Conservation (phyloP, 37 sponge, comb jelly and placozoan species). For the Hormiphora californensis region DNA sequence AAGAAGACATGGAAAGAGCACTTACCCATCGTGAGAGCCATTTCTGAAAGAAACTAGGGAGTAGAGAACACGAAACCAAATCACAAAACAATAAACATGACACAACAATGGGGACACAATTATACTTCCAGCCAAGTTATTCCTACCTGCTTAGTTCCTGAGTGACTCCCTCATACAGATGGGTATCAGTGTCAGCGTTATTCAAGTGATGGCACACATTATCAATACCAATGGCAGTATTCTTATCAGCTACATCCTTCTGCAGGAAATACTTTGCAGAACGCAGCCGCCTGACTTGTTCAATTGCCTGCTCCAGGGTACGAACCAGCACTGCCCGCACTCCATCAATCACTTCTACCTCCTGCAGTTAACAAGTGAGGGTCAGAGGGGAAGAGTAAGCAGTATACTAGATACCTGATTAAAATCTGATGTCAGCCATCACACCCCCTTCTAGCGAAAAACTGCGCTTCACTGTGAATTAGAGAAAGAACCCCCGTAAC, state of each 20-base stretch:
- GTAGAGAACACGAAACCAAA: no score
- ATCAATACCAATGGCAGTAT: constrained; percentile 71
- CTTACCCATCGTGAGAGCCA: no score
- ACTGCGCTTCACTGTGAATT: no score
- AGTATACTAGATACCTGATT: no score
- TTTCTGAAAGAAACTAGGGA: no score
- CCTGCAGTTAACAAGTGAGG: constrained; percentile 60
- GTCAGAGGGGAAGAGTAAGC: neutral
- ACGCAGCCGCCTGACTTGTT: constrained; percentile 82
- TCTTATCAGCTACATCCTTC: constrained; percentile 89
- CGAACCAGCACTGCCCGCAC: constrained; percentile 72
- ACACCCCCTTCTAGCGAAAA: no score
- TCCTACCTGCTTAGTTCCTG: constrained; percentile 21
- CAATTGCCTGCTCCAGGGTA: constrained; percentile 75
- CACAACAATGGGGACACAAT: no score
- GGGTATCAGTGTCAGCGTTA: constrained; percentile 56
- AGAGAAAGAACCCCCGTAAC: no score
- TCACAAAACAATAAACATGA: neutral
- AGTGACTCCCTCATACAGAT: constrained; percentile 42
- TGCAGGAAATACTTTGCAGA: constrained; percentile 81
- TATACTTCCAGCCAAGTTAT: no score
- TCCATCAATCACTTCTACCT: constrained; percentile 80
- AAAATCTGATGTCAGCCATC: no score
- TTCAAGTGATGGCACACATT: constrained; percentile 62
- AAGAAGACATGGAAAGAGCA: no score